Base-by-base conservation (phyloP, 2,888 invertebrate genomes). In the Aphidius colemani region DNA sequence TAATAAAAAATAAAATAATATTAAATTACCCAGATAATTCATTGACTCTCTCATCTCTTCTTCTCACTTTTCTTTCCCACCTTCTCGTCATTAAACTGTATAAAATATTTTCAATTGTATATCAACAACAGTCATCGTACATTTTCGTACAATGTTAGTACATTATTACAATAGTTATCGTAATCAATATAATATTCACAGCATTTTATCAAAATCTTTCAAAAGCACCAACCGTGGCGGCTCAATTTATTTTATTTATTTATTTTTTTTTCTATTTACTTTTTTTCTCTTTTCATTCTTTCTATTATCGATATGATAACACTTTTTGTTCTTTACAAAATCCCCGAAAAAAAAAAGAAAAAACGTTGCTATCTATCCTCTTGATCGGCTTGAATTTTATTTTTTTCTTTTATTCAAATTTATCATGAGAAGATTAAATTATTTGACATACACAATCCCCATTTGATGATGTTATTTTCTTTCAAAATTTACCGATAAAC, bases 141-240 rank as follows among this genome's bases (percentile, higher is more conserved):
- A 76, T 79, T 78, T 30, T 30, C 4, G 30, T 79, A 80, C 79
- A 81, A 79, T 76, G 74, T 76, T 76, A 77, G 77, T 81, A 79
- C 79, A 80, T 77, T 78, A 80, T 80, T 81, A 81, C 80, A 80
- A 78, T 79, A 80, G 75, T 79, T 72, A 77, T 75, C 75, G 74
- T 79, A 79, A 80, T 79, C 79, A 81, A 79, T 81, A 81, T 57
- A 63, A 75, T 81, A 82, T 82, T 82, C 82, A 82, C 81, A 82
- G 81, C 80, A 79, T 82, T 81, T 82, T 81, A 80, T 82, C 80
- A 80, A 81, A 82, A 82, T 81, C 80, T 81, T 78, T 80, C 79
- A 77, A 79, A 81, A 81, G 72, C 72, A 72, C 72, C 72, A 72
- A 70, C 71, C 71, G 70, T 72, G 71, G 72, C 71, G 72, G 70